Base-by-base conservation (phyloP, 2,113 vertebrate species). In the Haemorhous mexicanus region DNA sequence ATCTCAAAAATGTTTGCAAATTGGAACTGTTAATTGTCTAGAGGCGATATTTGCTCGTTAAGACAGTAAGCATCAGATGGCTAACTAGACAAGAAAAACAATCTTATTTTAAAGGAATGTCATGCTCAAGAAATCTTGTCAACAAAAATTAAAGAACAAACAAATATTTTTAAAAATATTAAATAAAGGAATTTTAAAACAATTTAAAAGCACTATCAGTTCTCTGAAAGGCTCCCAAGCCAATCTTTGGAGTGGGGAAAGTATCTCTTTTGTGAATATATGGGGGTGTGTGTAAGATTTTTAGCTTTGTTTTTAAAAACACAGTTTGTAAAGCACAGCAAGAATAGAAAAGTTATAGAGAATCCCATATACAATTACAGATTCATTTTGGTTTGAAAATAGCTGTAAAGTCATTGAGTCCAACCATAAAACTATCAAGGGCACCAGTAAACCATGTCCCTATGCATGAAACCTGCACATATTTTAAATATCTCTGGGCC, bases 241-340 rank as follows among this genome's bases (percentile, higher is more conserved):
- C 12, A 49, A 32, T 84, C 44, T 23, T 27, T n/a, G 5, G 26
- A 24, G 2, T 1, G 5, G 3, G 3, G 6, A 3, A 5, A 3
- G 5, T 16, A 9, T 30, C 2, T 67, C 0, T 6, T 35, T 32
- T 26, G 15, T 55, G 23, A 18, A 2, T 47, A 5, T 4, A 26
- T 49, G 23, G 0, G 0, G 7, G 0, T 46, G 8, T 16, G 2
- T 7, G 4, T 33, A 41, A 72, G 26, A 72, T 16, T 68, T 82
- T 78, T 52, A 2, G 1, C 10, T 74, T 72, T 56, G 1, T 24
- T 80, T 79, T 50, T n/a, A 41, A 28, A 90, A 80, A 66, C 2
- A 0, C 7, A 37, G 4, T 64, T 79, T 50, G 16, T 4, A 64
- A 90, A 79, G 1, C 8, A 63, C 4, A 64, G 1, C 4, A 70